phyloP scores from a whole-genome alignment of 35 echinoderm and acorn worm species.

The Ophiothrix spiculata region DNA sequence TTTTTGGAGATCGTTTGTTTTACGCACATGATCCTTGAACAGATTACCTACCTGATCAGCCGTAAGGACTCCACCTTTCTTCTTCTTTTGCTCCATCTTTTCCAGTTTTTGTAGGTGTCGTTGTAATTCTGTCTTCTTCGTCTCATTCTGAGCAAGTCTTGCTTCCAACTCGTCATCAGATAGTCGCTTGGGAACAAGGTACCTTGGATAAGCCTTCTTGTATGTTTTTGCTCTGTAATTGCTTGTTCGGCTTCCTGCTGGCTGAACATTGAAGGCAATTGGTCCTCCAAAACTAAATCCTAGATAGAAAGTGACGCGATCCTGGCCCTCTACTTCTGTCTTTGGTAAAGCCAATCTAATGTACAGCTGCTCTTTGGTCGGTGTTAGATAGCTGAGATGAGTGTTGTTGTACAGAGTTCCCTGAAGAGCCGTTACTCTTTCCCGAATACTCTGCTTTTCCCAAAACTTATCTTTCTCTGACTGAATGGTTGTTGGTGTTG shows the following conservation, averaged over 20 bases:
- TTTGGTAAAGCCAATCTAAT: slow-evolving; percentile 35
- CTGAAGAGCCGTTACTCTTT: neutral
- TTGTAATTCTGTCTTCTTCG: neutral
- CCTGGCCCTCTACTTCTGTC: slow-evolving; percentile 28
- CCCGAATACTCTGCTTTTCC: neutral
- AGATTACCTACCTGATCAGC: neutral
- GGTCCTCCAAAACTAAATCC: slow-evolving; percentile 53
- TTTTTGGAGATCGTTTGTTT: too few species aligned
- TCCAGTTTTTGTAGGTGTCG: neutral
- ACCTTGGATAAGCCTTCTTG: neutral
- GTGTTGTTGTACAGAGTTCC: slow-evolving; percentile 10
- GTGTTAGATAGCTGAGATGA: neutral
- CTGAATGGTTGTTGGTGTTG: neutral
- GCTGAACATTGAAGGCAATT: slow-evolving; percentile 11
- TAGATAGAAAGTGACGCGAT: slow-evolving; percentile 45
- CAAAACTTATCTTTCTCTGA: slow-evolving; percentile 15
- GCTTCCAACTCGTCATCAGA: neutral
- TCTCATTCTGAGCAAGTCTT: neutral
- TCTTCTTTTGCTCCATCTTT: neutral
- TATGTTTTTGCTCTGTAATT: neutral
- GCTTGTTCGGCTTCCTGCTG: neutral
- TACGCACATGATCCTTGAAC: too few species aligned
- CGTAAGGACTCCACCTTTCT: neutral
- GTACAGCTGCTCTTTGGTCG: slow-evolving; percentile 1
- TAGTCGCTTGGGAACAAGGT: neutral